Base-by-base conservation (phyloP, 1,140 invertebrate genomes). In the Vollenhovia emeryi region DNA sequence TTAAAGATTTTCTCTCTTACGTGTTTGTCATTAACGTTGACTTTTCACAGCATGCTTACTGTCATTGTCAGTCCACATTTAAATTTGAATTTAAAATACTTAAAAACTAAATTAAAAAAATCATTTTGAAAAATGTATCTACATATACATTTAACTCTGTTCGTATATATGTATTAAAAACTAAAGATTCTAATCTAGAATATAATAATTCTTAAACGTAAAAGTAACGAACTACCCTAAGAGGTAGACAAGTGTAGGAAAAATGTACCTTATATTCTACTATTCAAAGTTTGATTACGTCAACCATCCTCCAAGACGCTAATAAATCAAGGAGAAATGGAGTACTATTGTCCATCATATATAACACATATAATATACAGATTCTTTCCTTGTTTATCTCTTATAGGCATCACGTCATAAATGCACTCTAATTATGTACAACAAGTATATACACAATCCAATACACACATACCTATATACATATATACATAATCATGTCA, bases 211-310 rank as follows among this genome's bases (percentile, higher is more conserved):
- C 9, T 2, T 13, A 57, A 27, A 57, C 52, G 3, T 57, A 57
- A 24, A 57, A 57, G 21, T 57, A 57, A 57, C n/a, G n/a, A n/a
- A n/a, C 52, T 27, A 57, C 52, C 52, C 52, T 57, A 57, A 57
- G 52, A 57, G 52, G 52, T 57, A 57, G 52, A 57, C 24, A 57
- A 57, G 24, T 57, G 13, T 57, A 57, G 52, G 52, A 57, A 57
- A 57, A 24, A n/a, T n/a, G n/a, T n/a, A n/a, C n/a, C n/a, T n/a
- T n/a, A n/a, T n/a, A n/a, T n/a, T n/a, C n/a, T n/a, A n/a, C n/a
- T n/a, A n/a, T n/a, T n/a, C n/a, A n/a, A n/a, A n/a, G n/a, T n/a
- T n/a, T n/a, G n/a, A n/a, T n/a, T n/a, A n/a, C 21, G 21, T 24
- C 52, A 21, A 52, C 9, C 52, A 57, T 57, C 11, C 21, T 24